A percentile compares a stretch with the other conserved stretches of the same genome.
Conservation (phyloP, 2,113 vertebrate genomes). For the Sinocyclocheilus maitianheensis region DNA sequence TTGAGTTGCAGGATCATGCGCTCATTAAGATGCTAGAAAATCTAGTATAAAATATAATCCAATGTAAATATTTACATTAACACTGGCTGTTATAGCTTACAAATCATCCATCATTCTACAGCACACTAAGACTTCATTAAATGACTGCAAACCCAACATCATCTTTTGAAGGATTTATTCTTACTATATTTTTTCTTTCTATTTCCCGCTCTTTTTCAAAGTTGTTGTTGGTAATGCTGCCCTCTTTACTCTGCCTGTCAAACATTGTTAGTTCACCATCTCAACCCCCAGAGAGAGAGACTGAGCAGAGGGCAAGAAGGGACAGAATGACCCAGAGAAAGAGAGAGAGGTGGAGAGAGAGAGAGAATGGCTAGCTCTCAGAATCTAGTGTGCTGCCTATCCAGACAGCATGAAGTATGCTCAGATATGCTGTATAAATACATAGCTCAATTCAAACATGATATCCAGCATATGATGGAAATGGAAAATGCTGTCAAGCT, state of each 20-base stretch:
- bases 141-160: neutral
- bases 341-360: constrained; percentile 10
- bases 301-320: constrained; percentile 53
- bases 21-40: neutral
- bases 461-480: no score
- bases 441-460: neutral
- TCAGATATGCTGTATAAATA: no score
- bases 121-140: neutral
- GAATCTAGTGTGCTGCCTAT: neutral
- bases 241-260: constrained; percentile 67
- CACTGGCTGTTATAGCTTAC: neutral
- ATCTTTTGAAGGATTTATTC: neutral
- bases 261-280: constrained; percentile 71
- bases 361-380: neutral
- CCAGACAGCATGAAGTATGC: neutral
- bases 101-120: neutral
- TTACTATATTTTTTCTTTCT: neutral
- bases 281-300: constrained; percentile 62
- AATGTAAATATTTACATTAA: neutral
- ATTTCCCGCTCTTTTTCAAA: constrained; percentile 23
- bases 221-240: constrained; percentile 34
- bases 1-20: neutral
- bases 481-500: neutral
- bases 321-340: constrained; percentile 54
- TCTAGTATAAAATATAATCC: neutral